phyloP scores from a whole-genome alignment of 2,888 invertebrate species.

The Napeogenes inachia region DNA sequence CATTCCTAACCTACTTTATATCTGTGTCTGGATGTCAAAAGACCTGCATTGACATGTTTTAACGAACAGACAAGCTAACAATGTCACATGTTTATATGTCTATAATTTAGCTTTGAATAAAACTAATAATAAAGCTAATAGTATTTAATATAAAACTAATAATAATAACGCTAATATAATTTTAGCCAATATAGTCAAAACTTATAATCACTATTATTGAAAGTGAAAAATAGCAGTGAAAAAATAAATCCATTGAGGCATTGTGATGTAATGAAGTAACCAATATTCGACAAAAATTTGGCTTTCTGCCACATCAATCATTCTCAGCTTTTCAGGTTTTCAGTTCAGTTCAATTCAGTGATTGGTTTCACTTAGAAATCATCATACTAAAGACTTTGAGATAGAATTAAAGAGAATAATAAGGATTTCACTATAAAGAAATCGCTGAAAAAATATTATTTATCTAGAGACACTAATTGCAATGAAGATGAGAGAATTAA shows the following conservation, averaged over 20 bases:
- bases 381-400: background rate
- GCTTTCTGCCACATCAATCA: constrained; percentile 1
- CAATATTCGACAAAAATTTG: background rate
- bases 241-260: background rate
- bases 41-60: background rate
- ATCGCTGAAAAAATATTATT: too few species aligned
- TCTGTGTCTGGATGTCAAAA: background rate
- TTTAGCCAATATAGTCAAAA: too few species aligned
- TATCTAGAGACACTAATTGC: too few species aligned
- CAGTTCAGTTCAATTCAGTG: background rate
- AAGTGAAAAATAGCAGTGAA: too few species aligned
- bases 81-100: background rate
- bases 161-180: too few species aligned
- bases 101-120: too few species aligned
- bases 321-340: constrained; percentile 3
- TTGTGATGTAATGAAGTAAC: background rate
- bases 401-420: too few species aligned
- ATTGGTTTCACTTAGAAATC: background rate
- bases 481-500: too few species aligned
- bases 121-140: background rate
- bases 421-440: too few species aligned
- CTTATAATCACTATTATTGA: too few species aligned
- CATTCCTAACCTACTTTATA: constrained; percentile 2
- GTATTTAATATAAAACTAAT: too few species aligned
- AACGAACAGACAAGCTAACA: background rate